phyloP scores from a whole-genome alignment of 1,140 invertebrate species.

The Ganaspis sp. region DNA sequence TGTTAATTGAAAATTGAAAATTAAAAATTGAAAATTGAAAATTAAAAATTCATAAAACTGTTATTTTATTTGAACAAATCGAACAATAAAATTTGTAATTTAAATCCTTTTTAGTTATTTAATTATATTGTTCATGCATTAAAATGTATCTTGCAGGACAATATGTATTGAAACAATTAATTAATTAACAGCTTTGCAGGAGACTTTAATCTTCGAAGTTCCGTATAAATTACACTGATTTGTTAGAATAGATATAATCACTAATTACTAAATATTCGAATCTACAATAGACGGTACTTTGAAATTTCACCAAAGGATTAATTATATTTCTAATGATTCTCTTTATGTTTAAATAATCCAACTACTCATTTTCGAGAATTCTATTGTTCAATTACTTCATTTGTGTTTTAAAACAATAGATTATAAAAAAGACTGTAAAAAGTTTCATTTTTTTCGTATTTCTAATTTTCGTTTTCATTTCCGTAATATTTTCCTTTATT shows the following conservation, averaged over 20 bases:
- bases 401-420: too few species aligned
- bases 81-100: too few species aligned
- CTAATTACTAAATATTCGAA: background rate
- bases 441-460: too few species aligned
- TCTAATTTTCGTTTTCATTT: background rate
- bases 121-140: background rate
- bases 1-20: too few species aligned
- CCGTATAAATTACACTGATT: background rate
- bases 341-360: background rate
- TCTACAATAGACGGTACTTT: background rate
- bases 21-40: too few species aligned
- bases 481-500: background rate
- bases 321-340: background rate
- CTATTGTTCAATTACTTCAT: background rate
- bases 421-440: too few species aligned
- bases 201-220: background rate
- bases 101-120: background rate
- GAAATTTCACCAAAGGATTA: background rate
- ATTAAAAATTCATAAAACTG: too few species aligned
- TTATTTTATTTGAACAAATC: too few species aligned
- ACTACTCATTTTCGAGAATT: background rate
- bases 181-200: background rate
- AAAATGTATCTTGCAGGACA: background rate
- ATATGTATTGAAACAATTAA: slow-evolving; percentile 8
- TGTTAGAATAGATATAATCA: background rate